These are phyloP conservation scores for Chelonus formosanus DNA, from an alignment of 2,888 invertebrate genomes.

Conservation along the genomic window DNA sequence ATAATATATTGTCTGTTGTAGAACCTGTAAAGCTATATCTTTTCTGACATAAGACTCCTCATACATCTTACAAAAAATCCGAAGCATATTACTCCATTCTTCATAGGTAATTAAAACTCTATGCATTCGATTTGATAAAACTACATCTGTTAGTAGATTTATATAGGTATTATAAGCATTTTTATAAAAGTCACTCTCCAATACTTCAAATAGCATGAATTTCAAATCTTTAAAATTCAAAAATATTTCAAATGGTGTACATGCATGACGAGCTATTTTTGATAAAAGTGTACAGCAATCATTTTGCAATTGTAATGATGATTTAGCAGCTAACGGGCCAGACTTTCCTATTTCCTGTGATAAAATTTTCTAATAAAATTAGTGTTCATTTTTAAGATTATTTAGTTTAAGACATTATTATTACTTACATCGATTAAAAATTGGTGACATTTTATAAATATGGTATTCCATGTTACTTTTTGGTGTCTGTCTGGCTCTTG, in stretches of 20 bases:
- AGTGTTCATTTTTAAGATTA: neutral
- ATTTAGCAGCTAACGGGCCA: slow-evolving; percentile 54
- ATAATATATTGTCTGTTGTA: slow-evolving; percentile 66
- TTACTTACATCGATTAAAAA: slow-evolving; percentile 11
- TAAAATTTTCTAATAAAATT: slow-evolving; percentile 9
- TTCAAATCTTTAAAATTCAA: slow-evolving; percentile 45
- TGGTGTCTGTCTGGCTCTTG: too few species aligned
- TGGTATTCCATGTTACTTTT: slow-evolving; percentile 10
- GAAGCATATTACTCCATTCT: slow-evolving; percentile 68
- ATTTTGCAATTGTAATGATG: slow-evolving; percentile 63
- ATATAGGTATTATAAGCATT: slow-evolving; percentile 69
- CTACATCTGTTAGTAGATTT: slow-evolving; percentile 67
- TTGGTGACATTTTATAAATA: slow-evolving; percentile 22
- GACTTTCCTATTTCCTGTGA: slow-evolving; percentile 64
- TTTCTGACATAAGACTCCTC: slow-evolving; percentile 61
- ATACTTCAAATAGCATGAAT: slow-evolving; percentile 48
- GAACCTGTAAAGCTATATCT: slow-evolving; percentile 64
- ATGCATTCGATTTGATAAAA: slow-evolving; percentile 68
- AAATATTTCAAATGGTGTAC: slow-evolving; percentile 36
- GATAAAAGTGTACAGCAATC: slow-evolving; percentile 47
- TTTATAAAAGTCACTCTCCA: slow-evolving; percentile 54
- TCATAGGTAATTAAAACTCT: slow-evolving; percentile 66
- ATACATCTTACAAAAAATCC: slow-evolving; percentile 47
- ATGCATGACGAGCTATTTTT: slow-evolving; percentile 37
- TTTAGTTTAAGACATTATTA: neutral